phyloP scores from a whole-genome alignment of 2,113 vertebrate species.

The Elephas maximus region DNA sequence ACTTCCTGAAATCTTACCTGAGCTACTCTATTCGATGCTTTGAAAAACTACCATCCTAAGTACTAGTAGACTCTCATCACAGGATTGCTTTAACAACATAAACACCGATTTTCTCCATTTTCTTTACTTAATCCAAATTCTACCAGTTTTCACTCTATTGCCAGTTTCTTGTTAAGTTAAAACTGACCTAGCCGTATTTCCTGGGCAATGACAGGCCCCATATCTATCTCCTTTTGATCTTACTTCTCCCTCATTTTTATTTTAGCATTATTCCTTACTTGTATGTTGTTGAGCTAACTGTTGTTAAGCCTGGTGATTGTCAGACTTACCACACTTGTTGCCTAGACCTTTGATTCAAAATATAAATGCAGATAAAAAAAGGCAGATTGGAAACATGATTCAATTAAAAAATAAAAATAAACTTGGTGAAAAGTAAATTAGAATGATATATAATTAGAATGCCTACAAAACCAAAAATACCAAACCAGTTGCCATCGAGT shows the following conservation, averaged over 20 bases:
- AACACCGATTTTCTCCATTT: not conserved
- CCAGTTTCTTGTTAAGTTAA: not conserved
- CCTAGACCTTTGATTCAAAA: constrained; percentile 24
- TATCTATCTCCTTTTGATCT: not conserved
- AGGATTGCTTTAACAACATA: not conserved
- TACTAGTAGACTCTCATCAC: not conserved
- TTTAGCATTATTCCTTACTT: not conserved
- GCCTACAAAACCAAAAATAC: constrained; percentile 54
- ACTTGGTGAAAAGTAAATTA: constrained; percentile 60
- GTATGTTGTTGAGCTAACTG: not conserved
- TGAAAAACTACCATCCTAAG: not conserved
- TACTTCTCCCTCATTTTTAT: not conserved
- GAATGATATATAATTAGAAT: constrained; percentile 38
- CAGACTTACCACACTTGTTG: not conserved
- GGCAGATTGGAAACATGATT: constrained; percentile 63
- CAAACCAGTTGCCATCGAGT: no score
- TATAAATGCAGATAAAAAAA: constrained; percentile 68
- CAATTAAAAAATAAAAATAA: constrained; percentile 64
- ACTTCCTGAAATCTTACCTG: not conserved
- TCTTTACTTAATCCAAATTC: not conserved
- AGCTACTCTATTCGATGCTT: not conserved
- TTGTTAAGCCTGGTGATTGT: not conserved
- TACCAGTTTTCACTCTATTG: not conserved
- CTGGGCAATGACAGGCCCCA: not conserved
- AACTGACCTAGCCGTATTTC: not conserved